Conservation (phyloP, 2,888 invertebrate genomes). For the Eupithecia exiguata region DNA sequence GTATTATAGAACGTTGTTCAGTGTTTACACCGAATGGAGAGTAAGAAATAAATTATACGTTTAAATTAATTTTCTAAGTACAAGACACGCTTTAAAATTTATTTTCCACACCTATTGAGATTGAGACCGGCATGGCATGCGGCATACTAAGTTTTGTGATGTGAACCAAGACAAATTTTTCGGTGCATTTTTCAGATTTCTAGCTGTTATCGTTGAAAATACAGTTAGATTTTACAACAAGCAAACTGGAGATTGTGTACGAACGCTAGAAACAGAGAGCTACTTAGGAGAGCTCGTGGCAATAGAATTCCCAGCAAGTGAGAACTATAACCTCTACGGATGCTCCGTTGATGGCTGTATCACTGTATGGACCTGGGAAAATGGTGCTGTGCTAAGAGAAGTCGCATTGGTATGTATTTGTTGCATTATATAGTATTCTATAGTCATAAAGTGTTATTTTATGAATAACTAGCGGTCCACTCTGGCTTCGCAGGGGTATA, state of each 20-base stretch:
- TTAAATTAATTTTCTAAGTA: not conserved
- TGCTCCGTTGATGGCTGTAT: constrained; percentile 71
- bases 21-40: constrained; percentile 79
- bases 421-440: not conserved
- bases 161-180: not conserved
- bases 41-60: constrained; percentile 51
- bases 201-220: constrained; percentile 76
- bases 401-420: constrained; percentile 25
- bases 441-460: no score
- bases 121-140: not conserved
- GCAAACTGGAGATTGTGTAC: constrained; percentile 73
- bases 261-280: constrained; percentile 71
- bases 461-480: no score
- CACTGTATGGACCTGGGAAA: constrained; percentile 79
- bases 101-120: not conserved
- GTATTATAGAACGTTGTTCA: constrained; percentile 75
- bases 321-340: constrained; percentile 73
- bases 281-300: constrained; percentile 63
- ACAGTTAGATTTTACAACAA: constrained; percentile 75
- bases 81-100: not conserved
- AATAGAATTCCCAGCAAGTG: constrained; percentile 71
- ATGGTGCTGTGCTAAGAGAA: constrained; percentile 76
- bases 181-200: constrained; percentile 60
- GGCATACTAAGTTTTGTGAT: not conserved
- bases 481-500: no score